Evolutionary conservation across 2,888 invertebrate genomes (phyloP), one percentile per base, ranked within the genome.

Genomic region (Eilema caniola): DNA sequence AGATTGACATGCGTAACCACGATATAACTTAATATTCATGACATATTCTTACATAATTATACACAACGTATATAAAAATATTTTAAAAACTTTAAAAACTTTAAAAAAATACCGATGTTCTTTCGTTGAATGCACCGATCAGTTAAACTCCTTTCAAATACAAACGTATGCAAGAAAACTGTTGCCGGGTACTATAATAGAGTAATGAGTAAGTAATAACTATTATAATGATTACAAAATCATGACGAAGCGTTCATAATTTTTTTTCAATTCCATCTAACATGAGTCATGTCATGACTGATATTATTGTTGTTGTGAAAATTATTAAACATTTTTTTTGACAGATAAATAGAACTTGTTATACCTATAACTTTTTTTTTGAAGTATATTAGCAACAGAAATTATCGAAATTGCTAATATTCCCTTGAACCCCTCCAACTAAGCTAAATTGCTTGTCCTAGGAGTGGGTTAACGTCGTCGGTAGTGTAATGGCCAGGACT

Each of bases 11-110:
- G 70, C 74, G 67, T 72, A 76, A 78, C 70, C 63, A 73, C 37
- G 63, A 53, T 25, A 53, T 25, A 47, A 14, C 56, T 78, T 74
- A 69, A 74, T 70, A 74, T 73, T 70, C 74, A 65, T 71, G 74
- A 71, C 71, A 74, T 72, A 60, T 81, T 74, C 76, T 81, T 76
- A 68, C 11, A 25, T 73, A 76, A 81, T 78, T 70, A 74, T 63
- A 69, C 68, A 16, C 60, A 59, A 65, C 67, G 66, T 62, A 65
- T 66, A 69, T 63, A 28, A 62, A 71, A 53, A 53, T 53, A 41
- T 47, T 20, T 47, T n/a, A 53, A 53, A n/a, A 53, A 53, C 10
- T 53, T 53, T 53, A n/a, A 10, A 53, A 10, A 10, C 8, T 10
- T 53, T 53, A n/a, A n/a, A 53, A 33, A 33, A 57, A 24, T 1